A percentile compares a stretch with the other conserved stretches of the same genome.
Evolutionary conservation across 2,113 vertebrate genomes (phyloP).

Genomic region (Triplophysa tibetana): DNA sequence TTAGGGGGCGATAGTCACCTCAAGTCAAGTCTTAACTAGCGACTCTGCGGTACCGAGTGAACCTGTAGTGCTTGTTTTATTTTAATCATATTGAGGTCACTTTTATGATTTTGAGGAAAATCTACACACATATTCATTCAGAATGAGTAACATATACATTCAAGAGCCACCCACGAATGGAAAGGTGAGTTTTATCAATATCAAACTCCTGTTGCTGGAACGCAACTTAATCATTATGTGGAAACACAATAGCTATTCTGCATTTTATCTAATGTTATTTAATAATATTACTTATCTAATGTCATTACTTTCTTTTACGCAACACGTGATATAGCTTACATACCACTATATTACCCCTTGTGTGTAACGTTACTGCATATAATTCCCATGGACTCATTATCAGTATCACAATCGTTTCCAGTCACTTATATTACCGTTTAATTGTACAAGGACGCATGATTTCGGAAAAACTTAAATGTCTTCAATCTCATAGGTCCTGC

Average conservation of each 20-base stretch:
- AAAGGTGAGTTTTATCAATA: constrained; percentile 77
- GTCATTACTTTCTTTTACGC: too few relatives aligned
- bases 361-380: too few relatives aligned
- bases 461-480: not conserved
- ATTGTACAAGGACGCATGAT: too few relatives aligned
- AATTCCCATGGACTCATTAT: too few relatives aligned
- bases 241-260: not conserved
- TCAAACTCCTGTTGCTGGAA: not conserved
- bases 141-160: constrained; percentile 98
- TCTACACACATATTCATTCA: not conserved
- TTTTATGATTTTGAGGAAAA: not conserved
- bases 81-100: not conserved
- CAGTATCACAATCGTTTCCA: too few relatives aligned
- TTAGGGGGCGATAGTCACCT: not conserved
- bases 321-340: too few relatives aligned
- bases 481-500: constrained; percentile 79
- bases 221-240: not conserved
- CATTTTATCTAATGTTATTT: not conserved
- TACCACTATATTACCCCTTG: too few relatives aligned
- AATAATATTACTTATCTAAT: not conserved
- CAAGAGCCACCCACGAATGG: constrained; percentile 95
- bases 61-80: not conserved
- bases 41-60: not conserved
- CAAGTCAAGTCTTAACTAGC: not conserved
- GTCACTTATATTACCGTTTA: too few relatives aligned